Base-by-base conservation (phyloP, 2,888 invertebrate genomes). In the Thymelicus lineola region DNA sequence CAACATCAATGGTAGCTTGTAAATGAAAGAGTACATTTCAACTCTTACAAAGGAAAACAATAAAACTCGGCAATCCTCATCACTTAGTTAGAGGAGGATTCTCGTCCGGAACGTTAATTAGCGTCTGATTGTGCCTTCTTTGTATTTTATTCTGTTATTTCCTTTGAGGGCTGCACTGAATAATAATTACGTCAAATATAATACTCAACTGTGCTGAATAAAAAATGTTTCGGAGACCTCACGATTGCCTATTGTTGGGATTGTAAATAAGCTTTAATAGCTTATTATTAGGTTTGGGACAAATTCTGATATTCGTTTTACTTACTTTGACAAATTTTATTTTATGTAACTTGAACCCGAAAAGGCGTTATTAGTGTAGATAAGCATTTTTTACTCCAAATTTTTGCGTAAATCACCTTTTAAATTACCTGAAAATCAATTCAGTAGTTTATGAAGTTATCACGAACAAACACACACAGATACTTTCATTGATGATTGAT, bases 101-200 rank as follows among this genome's bases (percentile, higher is more conserved):
- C 55, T 55, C 66, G 60, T 53, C 57, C 62, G 62, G 35, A 57
- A 66, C 72, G 71, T 48, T 73, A 73, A 73, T 73, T 73, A 71
- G 68, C 71, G 71, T 66, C 66, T 58, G 66, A 73, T 69, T 73
- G 71, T 69, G 61, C 66, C 46, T 72, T 70, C 66, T 69, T 66
- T 61, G 57, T 63, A 69, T 69, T 73, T 71, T 71, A 63, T 71
- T 73, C 68, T 50, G 45, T 59, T 71, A 64, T 68, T 66, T 63
- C 65, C 68, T 70, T 68, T 69, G 71, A 61, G 66, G 35, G 35
- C 62, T 42, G 55, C 63, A 53, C 46, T 71, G 71, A 72, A 72
- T 72, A 71, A 64, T 68, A 71, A 71, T 66, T 66, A 58, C 66
- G 70, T 72, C 67, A 71, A 70, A 67, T 66, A 57, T 45, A 42